These are phyloP conservation scores for Helogale parvula DNA, from an alignment of 2,113 vertebrate genomes.

Conservation along the genomic window DNA sequence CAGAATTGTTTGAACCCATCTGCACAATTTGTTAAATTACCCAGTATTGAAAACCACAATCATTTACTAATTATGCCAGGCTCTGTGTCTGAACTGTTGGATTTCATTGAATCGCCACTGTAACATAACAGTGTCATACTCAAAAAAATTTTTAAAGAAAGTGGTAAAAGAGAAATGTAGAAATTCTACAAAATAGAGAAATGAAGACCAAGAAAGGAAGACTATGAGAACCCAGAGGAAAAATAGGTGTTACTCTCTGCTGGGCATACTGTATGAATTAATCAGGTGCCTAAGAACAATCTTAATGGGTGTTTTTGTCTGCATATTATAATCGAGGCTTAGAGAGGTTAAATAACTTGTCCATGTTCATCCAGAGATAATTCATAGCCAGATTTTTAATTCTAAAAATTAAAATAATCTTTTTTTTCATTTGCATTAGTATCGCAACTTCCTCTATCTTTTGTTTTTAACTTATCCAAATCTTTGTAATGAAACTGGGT, in stretches of 20 bases:
- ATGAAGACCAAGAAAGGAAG: background rate
- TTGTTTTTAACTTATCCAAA: background rate
- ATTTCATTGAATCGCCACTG: background rate
- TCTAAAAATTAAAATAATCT: background rate
- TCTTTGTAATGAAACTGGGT: background rate
- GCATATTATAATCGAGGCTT: background rate
- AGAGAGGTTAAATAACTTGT: background rate
- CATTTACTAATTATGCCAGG: constrained; percentile 8
- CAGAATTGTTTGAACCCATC: background rate
- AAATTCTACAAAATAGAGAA: background rate
- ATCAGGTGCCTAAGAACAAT: background rate
- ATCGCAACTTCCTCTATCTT: background rate
- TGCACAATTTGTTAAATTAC: background rate
- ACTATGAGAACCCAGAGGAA: background rate
- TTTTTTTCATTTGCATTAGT: background rate
- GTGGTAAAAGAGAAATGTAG: background rate
- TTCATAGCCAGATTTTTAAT: background rate
- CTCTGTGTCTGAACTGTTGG: background rate
- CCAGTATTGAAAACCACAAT: background rate
- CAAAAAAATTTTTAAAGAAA: background rate
- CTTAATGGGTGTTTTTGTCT: background rate
- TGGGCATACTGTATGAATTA: background rate
- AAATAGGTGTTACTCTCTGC: background rate
- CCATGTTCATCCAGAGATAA: background rate
- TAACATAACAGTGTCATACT: background rate